Evolutionary conservation across 2,797 vertebrate genomes (phyloP), one percentile per base, ranked within the genome.

Genomic region (Sitta carolinensis): DNA sequence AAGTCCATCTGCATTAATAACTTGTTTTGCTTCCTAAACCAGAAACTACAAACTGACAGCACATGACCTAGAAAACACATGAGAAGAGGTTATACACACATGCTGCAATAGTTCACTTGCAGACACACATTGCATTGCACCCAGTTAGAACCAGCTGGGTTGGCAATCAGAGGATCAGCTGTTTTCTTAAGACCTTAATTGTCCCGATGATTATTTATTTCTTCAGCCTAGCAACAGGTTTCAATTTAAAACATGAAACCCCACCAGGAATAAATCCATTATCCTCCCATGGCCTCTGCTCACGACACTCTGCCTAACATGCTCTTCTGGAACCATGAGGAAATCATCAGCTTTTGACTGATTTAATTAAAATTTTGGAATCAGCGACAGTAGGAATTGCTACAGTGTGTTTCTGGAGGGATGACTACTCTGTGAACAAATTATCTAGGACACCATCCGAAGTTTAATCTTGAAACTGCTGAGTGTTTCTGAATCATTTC

Each of bases 171-270:
- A 70, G 12, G 48, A 87, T 67, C 64, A 57, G 73, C 50, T 77
- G 42, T 73, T 74, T 85, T 54, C 80, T 43, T 64, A 66, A 89
- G 54, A 64, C 81, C 69, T 72, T 88, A 61, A 54, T 54, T 86
- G 34, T 80, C 57, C 51, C 64, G 73, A 36, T n/a, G 73, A 88
- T 64, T 93, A 87, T 93, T 92, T 94, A 90, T 84, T 92, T 89
- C 83, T 88, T 84, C 77, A 94, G 62, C 58, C 80, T 77, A 87
- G 76, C 79, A 91, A 95, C 76, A 87, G 64, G 68, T 85, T 95
- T 74, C 76, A 64, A 57, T 73, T 52, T 80, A 91, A 89, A 94
- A 80, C 64, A 85, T 45, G 30, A 94, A 93, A 81, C 36, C 20
- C 30, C 54, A 52, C 36, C 52, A 91, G 26, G 70, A 87, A 88